Conservation (phyloP, 1,140 invertebrate genomes). For the Aphidius gifuensis region DNA sequence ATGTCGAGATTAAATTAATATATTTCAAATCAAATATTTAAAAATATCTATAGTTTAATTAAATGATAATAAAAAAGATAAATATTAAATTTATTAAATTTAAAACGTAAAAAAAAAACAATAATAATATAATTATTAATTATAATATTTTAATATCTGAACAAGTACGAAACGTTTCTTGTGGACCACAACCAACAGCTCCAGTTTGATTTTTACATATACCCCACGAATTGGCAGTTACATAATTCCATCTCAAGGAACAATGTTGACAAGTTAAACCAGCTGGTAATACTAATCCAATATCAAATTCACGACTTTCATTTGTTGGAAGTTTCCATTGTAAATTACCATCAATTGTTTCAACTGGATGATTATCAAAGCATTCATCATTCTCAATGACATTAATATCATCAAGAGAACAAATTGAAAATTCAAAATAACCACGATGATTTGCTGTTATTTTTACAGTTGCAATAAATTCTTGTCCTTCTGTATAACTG, state of each 20-base stretch:
- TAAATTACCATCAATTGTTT: constrained; percentile 54
- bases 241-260: constrained; percentile 69
- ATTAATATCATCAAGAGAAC: constrained; percentile 48
- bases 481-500: constrained; percentile 33
- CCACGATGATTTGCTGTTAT: constrained; percentile 72
- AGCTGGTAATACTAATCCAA: constrained; percentile 52
- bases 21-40: no score
- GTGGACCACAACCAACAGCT: constrained; percentile 60
- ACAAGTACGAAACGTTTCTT: constrained; percentile 68
- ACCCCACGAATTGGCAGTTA: constrained; percentile 61
- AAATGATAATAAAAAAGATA: no score
- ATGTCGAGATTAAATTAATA: no score
- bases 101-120: no score
- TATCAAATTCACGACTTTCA: constrained; percentile 25
- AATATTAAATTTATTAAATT: no score
- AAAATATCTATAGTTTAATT: no score
- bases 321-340: constrained; percentile 27
- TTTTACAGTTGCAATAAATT: constrained; percentile 61
- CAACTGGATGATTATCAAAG: constrained; percentile 61
- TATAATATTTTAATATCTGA: constrained; percentile 62
- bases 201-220: constrained; percentile 48
- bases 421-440: constrained; percentile 60
- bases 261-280: constrained; percentile 63
- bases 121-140: no score
- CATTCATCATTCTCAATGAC: constrained; percentile 61